Evolutionary conservation across 2,888 invertebrate genomes (phyloP).

Genomic region (Nematopogon swammerdamellus): DNA sequence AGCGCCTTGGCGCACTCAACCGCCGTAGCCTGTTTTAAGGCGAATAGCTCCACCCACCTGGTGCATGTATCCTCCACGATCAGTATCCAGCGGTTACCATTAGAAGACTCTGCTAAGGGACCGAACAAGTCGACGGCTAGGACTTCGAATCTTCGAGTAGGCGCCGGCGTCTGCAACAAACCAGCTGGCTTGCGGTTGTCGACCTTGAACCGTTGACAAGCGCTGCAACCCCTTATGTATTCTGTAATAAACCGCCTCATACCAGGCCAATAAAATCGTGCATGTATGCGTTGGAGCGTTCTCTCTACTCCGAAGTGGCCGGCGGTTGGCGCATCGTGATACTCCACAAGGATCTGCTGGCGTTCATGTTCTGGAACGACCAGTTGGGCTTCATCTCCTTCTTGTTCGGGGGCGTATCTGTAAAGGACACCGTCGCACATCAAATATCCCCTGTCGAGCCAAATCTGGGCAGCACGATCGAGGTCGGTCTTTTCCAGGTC

Average conservation of each 20-base stretch:
- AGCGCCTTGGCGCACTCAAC: slow-evolving; percentile 10
- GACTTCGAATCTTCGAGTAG: too few species aligned
- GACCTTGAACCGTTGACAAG: too few species aligned
- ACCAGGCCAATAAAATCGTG: too few species aligned
- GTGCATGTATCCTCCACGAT: slow-evolving; percentile 14
- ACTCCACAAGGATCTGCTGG: slow-evolving; percentile 4
- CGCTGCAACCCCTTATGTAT: too few species aligned
- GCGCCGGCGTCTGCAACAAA: too few species aligned
- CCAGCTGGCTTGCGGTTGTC: too few species aligned
- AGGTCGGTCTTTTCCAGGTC: too few species aligned
- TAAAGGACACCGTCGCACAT: too few species aligned
- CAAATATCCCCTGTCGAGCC: neutral
- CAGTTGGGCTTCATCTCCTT: neutral
- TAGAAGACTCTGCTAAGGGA: slow-evolving; percentile 10
- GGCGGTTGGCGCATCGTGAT: slow-evolving; percentile 13
- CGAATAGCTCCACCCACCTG: slow-evolving; percentile 18
- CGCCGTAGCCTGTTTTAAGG: slow-evolving; percentile 13
- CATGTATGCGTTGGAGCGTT: slow-evolving; percentile 7
- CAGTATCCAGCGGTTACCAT: slow-evolving; percentile 15
- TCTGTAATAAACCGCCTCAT: too few species aligned
- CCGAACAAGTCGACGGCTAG: slow-evolving; percentile 14
- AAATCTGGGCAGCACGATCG: neutral
- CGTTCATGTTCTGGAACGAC: neutral
- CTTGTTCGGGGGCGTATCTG: neutral
- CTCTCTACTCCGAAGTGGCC: slow-evolving; percentile 14